These are phyloP conservation scores for Macrophya annulata DNA, from an alignment of 2,888 invertebrate genomes.

Conservation along the genomic window DNA sequence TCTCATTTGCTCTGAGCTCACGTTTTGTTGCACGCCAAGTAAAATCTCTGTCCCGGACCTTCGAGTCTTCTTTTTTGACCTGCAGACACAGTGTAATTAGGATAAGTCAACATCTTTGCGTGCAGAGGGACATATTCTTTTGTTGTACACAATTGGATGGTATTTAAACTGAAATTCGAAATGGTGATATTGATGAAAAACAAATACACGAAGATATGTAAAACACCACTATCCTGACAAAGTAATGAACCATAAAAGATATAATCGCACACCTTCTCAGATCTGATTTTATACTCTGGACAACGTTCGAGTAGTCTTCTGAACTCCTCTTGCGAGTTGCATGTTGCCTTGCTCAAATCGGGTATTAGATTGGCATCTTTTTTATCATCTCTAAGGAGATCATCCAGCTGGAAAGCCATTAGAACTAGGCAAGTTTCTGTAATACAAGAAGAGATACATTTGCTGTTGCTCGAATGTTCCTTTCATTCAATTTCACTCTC, in stretches of 20 bases:
- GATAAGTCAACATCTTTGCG: not conserved
- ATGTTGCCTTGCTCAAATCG: conserved; percentile 90
- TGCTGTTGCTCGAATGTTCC: conserved; percentile 4
- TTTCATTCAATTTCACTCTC: conserved; percentile 57
- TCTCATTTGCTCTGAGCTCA: conserved; percentile 84
- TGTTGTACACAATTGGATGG: not conserved
- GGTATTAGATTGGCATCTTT: conserved; percentile 92
- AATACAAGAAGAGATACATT: conserved; percentile 57
- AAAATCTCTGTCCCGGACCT: conserved; percentile 88
- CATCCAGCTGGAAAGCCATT: conserved; percentile 89
- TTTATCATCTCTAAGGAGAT: conserved; percentile 89
- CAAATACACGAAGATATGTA: not conserved
- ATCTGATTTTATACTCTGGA: conserved; percentile 94
- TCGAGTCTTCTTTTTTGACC: conserved; percentile 89
- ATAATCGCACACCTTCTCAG: conserved; percentile 88
- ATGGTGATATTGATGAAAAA: not conserved
- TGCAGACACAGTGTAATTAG: conserved; percentile 67
- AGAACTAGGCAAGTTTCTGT: conserved; percentile 57
- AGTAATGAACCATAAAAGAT: not conserved
- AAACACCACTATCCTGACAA: not conserved
- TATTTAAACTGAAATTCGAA: not conserved
- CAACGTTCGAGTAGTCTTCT: conserved; percentile 91
- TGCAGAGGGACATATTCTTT: not conserved
- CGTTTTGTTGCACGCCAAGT: conserved; percentile 89
- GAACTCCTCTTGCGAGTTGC: conserved; percentile 91